phyloP scores from a whole-genome alignment of 2,888 invertebrate genomes.

The Epirrhoe tristata region DNA sequence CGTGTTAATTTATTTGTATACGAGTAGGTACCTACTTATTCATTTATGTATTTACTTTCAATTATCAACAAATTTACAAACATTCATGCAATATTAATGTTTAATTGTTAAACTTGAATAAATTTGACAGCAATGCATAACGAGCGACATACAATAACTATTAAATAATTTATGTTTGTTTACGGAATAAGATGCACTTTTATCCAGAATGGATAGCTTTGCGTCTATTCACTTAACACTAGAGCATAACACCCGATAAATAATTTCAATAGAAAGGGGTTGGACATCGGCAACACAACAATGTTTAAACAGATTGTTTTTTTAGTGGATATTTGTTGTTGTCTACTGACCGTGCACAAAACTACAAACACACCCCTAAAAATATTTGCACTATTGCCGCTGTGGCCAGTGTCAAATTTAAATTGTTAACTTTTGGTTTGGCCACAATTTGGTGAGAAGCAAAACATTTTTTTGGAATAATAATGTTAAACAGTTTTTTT shows the following conservation, averaged over 20 bases:
- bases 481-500: too few relatives aligned
- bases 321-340: not conserved
- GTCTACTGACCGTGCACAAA: not conserved
- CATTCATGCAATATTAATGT: too few relatives aligned
- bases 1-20: too few relatives aligned
- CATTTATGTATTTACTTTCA: too few relatives aligned
- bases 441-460: too few relatives aligned
- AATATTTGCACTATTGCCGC: slow-evolving; percentile 9
- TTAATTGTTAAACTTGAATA: too few relatives aligned
- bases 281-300: not conserved
- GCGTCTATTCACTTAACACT: slow-evolving; percentile 2
- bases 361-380: slow-evolving; percentile 1
- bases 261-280: slow-evolving; percentile 15
- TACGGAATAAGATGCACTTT: not conserved
- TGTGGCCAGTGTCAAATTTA: too few relatives aligned
- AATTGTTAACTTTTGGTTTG: too few relatives aligned
- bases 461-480: too few relatives aligned
- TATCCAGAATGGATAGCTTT: not conserved
- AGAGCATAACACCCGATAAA: slow-evolving; percentile 5
- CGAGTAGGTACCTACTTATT: too few relatives aligned
- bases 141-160: not conserved
- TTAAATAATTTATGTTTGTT: not conserved
- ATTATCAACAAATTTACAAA: too few relatives aligned
- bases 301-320: slow-evolving; percentile 2
- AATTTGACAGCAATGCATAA: too few relatives aligned